phyloP scores from a whole-genome alignment of 2,888 invertebrate genomes.

The Eumerus sabulonum region DNA sequence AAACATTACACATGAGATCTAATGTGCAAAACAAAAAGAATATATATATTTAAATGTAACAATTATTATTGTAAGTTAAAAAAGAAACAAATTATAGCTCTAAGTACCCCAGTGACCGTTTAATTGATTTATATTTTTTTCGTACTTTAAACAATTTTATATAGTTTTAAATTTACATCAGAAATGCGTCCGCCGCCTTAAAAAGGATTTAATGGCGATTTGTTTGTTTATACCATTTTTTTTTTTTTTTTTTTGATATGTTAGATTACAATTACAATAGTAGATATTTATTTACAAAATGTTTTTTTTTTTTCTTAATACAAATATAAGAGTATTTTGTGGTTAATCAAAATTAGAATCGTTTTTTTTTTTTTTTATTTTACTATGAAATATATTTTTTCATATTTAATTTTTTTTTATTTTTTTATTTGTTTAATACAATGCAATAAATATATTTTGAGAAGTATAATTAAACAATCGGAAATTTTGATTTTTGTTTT shows the following conservation, averaged over 20 bases:
- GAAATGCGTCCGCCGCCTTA: constrained; percentile 67
- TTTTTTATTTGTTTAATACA: constrained; percentile 53
- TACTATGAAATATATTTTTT: constrained; percentile 13
- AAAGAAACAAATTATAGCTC: constrained; percentile 3
- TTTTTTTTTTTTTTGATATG: too few relatives aligned
- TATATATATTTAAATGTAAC: constrained; percentile 4
- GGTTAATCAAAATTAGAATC: constrained; percentile 59
- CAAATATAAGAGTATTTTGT: constrained; percentile 46
- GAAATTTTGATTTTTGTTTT: constrained; percentile 37
- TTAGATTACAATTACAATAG: constrained; percentile 45
- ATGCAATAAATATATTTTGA: constrained; percentile 65
- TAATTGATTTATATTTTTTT: constrained; percentile 48
- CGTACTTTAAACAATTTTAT: constrained; percentile 33
- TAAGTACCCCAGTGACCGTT: constrained; percentile 48
- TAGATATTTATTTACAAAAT: constrained; percentile 65
- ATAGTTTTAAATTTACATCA: constrained; percentile 53
- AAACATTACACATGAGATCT: constrained; percentile 34
- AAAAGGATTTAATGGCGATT: constrained; percentile 65
- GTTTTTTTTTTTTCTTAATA: constrained; percentile 29
- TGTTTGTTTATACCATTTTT: constrained; percentile 43
- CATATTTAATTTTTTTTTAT: constrained; percentile 22
- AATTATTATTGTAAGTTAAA: constrained; percentile 14
- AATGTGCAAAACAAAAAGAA: too few relatives aligned
- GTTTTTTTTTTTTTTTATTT: constrained; percentile 39
- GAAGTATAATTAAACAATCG: constrained; percentile 44